Evolutionary conservation across 1,140 invertebrate species (phyloP).

Genomic region (Pogonomyrmex barbatus): DNA sequence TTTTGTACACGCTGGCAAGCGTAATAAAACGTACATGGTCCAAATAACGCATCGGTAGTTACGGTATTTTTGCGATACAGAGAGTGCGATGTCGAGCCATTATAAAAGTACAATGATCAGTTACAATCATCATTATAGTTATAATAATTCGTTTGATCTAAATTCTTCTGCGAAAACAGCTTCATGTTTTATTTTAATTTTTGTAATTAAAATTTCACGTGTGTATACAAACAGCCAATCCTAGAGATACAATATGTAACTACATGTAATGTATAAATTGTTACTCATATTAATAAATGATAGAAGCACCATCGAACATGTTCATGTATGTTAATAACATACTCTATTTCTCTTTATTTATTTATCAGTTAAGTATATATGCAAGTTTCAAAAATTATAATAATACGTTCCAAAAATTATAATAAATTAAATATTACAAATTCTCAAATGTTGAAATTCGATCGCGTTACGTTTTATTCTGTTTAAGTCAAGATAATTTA

Average conservation of each 20-base stretch:
- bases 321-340: neutral
- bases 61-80: neutral
- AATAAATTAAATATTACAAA: neutral
- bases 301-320: neutral
- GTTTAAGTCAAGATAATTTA: neutral
- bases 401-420: neutral
- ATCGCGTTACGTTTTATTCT: neutral
- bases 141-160: neutral
- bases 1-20: constrained; percentile 6
- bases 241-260: neutral
- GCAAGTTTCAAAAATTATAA: neutral
- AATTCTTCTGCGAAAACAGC: neutral
- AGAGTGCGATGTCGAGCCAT: neutral
- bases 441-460: neutral
- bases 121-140: neutral
- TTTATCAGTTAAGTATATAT: neutral
- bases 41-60: neutral
- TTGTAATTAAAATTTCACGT: constrained; percentile 16
- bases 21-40: neutral
- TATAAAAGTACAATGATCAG: neutral
- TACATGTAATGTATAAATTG: neutral
- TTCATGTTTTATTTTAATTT: neutral
- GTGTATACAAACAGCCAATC: neutral
- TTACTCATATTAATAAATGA: constrained; percentile 30
- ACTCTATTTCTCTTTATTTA: neutral